Evolutionary conservation across 2,797 vertebrate genomes (phyloP).

Genomic region (Arctocebus calabarensis): DNA sequence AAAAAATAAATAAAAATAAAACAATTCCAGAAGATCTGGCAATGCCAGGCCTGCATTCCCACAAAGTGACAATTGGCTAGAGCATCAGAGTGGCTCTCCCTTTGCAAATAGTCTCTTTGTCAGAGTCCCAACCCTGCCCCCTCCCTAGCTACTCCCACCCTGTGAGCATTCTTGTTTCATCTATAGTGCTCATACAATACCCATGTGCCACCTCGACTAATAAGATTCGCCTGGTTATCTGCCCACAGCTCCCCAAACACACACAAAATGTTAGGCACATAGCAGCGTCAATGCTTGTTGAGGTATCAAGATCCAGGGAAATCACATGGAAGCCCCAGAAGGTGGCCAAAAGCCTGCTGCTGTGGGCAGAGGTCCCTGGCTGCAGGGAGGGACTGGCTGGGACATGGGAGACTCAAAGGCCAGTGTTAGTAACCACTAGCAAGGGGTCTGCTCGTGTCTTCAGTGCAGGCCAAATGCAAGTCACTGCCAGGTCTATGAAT

Average conservation of each 20-base stretch:
- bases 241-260: rapidly evolving
- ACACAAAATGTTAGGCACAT: too few species aligned
- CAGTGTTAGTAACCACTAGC: background rate
- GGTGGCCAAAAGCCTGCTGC: background rate
- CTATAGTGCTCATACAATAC: background rate
- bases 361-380: background rate
- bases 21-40: background rate
- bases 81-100: background rate
- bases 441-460: background rate
- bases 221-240: background rate
- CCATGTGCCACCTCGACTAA: background rate
- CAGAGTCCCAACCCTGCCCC: background rate
- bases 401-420: background rate
- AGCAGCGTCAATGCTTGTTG: background rate
- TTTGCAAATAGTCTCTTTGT: background rate
- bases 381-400: background rate
- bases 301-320: background rate
- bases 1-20: too few species aligned
- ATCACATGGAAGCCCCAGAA: background rate
- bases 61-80: background rate
- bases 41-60: background rate
- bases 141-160: background rate
- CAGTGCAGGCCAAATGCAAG: background rate
- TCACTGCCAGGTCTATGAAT: background rate
- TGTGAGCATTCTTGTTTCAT: background rate